Evolutionary conservation across 1,140 invertebrate genomes (phyloP), one percentile per base, ranked within the genome.

Genomic region (Teleopsis dalmanni): DNA sequence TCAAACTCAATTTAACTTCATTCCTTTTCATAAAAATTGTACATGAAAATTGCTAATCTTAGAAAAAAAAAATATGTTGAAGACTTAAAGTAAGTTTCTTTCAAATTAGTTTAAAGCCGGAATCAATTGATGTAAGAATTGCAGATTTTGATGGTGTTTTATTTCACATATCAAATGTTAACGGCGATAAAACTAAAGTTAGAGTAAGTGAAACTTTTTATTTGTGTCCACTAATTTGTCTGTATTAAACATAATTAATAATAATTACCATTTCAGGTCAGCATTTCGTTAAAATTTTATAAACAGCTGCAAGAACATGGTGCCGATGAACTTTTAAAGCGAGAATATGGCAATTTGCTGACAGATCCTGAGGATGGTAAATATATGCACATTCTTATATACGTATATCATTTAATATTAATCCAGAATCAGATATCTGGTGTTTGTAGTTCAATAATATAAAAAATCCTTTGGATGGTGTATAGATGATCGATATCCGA

Each of bases 81-180:
- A n/a, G n/a, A n/a, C n/a, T n/a, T n/a, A n/a, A n/a, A n/a, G n/a
- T n/a, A n/a, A n/a, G n/a, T n/a, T n/a, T n/a, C n/a, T n/a, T n/a
- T n/a, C n/a, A n/a, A n/a, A 81, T 51, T 75, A 97, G 94, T 48
- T 84, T 85, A 65, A 98, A 98, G 80, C 85, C 88, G 57, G 95
- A 98, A 70, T 88, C 85, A 51, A 92, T 94, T 60, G 92, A 97
- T 75, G 85, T 98, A 55, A 87, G 80, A 52, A 81, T 96, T 71
- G 87, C 91, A 58, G 96, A 99, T 79, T 99, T 99, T 77, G 96
- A 99, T 82, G 95, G 96, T 57, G 95, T 97, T 47, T 74, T 98
- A 48, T 99, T 95, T 78, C 94, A 98, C 74, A 88, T 99, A 78
- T 98, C 95, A 44, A 99, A 97, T 81, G 78, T 92, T 55, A 88